Evolutionary conservation across 2,888 invertebrate species (phyloP).

Genomic region (Drosophila melanosoma): DNA sequence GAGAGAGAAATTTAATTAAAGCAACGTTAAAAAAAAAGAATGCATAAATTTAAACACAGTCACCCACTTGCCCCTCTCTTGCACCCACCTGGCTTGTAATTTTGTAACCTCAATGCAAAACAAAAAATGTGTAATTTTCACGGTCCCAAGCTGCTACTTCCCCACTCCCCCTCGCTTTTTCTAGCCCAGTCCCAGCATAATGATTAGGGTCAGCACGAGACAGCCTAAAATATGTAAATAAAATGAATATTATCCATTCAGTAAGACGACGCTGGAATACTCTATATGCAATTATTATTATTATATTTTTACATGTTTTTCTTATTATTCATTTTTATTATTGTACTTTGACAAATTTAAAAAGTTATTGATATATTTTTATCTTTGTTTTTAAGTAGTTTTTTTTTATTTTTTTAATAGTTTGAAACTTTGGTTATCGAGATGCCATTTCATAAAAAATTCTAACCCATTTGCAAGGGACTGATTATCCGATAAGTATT

Average conservation of each 20-base stretch:
- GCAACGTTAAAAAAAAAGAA: constrained; percentile 62
- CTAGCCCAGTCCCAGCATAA: constrained; percentile 68
- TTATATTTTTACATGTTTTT: background rate
- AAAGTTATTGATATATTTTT: no score
- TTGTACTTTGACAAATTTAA: background rate
- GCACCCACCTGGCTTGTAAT: constrained; percentile 66
- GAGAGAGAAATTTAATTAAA: constrained; percentile 77
- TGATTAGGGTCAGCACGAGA: constrained; percentile 73
- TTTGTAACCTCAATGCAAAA: constrained; percentile 64
- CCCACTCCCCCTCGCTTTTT: constrained; percentile 45
- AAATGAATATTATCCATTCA: background rate
- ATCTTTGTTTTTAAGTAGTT: no score
- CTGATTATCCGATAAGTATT: background rate
- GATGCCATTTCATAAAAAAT: no score
- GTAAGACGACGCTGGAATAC: constrained; percentile 42
- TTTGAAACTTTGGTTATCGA: no score
- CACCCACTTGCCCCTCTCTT: constrained; percentile 5
- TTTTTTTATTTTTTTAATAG: no score
- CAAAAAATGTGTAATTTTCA: constrained; percentile 75
- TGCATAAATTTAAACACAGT: constrained; percentile 69
- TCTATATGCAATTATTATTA: background rate
- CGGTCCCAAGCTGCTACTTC: constrained; percentile 65
- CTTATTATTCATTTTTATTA: background rate
- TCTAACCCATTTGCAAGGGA: no score
- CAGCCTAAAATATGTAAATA: constrained; percentile 26